These are phyloP conservation scores for Aromia moschata DNA, from an alignment of 2,888 invertebrate species.

Conservation along the genomic window DNA sequence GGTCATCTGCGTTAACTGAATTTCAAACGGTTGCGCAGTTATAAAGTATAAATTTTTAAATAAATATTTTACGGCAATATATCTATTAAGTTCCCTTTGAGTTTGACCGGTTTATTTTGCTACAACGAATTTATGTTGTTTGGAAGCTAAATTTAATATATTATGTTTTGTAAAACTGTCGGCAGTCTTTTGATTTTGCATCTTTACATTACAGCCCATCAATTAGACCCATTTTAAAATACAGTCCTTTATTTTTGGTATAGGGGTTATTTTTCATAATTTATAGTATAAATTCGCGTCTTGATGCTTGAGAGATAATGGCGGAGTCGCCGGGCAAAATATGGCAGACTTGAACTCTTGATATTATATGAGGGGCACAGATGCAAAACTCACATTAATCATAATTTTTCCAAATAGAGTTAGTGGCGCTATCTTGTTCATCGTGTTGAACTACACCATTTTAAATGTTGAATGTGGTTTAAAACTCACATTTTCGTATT, in stretches of 20 bases:
- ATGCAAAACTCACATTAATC: too few relatives aligned
- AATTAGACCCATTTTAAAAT: slow-evolving; percentile 22
- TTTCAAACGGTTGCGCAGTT: slow-evolving; percentile 16
- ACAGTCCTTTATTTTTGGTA: slow-evolving; percentile 23
- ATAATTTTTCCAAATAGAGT: too few relatives aligned
- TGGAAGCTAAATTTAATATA: slow-evolving; percentile 27
- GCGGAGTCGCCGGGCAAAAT: too few relatives aligned
- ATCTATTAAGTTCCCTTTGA: slow-evolving; percentile 25
- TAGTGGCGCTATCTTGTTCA: too few relatives aligned
- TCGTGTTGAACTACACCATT: too few relatives aligned
- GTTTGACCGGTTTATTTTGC: slow-evolving; percentile 19
- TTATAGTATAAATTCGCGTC: slow-evolving; percentile 2
- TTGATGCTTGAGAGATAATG: too few relatives aligned
- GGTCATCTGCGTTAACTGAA: slow-evolving; percentile 13
- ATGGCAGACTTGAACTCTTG: too few relatives aligned
- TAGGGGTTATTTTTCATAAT: slow-evolving; percentile 18
- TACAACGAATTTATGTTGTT: slow-evolving; percentile 29
- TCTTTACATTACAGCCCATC: slow-evolving; percentile 19
- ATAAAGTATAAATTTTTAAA: slow-evolving; percentile 23
- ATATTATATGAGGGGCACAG: too few relatives aligned
- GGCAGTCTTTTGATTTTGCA: slow-evolving; percentile 23
- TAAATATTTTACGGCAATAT: slow-evolving; percentile 25
- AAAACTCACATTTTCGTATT: too few relatives aligned
- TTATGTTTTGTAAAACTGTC: slow-evolving; percentile 28
- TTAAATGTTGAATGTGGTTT: too few relatives aligned